Conservation (phyloP, 2,113 vertebrate genomes). For the Hippocampus barbouri region DNA sequence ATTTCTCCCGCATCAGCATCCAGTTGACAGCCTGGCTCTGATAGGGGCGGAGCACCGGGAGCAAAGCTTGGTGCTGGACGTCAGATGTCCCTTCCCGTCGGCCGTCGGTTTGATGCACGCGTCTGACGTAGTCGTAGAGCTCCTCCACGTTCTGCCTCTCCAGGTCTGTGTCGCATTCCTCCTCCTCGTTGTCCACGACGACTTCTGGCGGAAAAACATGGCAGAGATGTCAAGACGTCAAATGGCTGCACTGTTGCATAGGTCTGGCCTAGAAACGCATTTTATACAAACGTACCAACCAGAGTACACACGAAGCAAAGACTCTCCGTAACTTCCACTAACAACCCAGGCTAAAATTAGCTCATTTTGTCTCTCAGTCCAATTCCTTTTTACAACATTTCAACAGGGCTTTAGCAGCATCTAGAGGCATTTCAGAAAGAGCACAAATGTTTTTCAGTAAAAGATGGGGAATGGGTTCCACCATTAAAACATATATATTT, state of each 20-base stretch:
- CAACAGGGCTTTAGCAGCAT: no score
- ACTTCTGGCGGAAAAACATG: conserved; percentile 52
- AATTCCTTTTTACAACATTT: no score
- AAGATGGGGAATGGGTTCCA: no score
- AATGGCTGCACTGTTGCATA: not conserved
- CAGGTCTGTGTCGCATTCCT: conserved; percentile 84
- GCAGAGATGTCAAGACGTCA: not conserved
- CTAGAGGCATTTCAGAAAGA: no score
- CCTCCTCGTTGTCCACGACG: conserved; percentile 80
- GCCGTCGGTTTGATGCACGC: conserved; percentile 77
- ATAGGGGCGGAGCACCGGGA: conserved; percentile 77
- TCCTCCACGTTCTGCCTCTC: conserved; percentile 95
- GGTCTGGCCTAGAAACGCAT: not conserved
- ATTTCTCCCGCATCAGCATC: conserved; percentile 74
- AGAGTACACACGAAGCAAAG: no score
- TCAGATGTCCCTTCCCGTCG: conserved; percentile 65
- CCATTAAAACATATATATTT: not conserved
- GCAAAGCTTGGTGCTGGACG: conserved; percentile 86
- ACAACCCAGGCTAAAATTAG: no score
- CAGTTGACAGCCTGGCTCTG: conserved; percentile 78
- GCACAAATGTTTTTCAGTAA: no score
- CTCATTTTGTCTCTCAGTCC: no score
- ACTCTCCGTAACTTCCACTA: no score
- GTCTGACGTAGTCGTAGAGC: conserved; percentile 89
- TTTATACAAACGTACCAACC: not conserved